Conservation (phyloP, 1,140 invertebrate species). For the Sitobion miscanthi region DNA sequence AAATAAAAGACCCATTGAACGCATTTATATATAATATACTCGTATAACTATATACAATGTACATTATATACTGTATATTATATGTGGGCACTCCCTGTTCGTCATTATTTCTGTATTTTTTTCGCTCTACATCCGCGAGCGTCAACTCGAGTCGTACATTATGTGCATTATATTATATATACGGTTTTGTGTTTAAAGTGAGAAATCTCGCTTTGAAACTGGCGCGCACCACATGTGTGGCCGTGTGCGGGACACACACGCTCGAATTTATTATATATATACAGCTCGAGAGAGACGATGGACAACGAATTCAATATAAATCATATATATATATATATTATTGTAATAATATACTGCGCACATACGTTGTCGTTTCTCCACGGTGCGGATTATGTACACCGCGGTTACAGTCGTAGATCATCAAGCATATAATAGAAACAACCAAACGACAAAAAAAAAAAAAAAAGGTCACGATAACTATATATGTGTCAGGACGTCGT, state of each 20-base stretch:
- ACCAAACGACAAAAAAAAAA: neutral
- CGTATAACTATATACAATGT: neutral
- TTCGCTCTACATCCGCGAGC: neutral
- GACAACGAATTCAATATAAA: neutral
- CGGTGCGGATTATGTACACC: neutral
- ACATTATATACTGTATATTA: no score
- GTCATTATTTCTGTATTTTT: neutral
- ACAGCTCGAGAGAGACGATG: neutral
- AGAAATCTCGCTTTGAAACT: neutral
- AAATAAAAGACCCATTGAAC: neutral
- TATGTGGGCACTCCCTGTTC: neutral
- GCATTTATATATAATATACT: no score
- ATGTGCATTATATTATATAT: neutral
- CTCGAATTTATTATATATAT: neutral
- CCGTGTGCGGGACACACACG: neutral
- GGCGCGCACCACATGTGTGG: neutral
- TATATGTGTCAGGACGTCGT: neutral
- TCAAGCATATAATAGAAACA: neutral
- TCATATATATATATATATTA: neutral
- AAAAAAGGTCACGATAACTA: neutral
- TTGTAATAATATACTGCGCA: conserved; percentile 1
- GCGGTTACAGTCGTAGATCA: conserved; percentile 13
- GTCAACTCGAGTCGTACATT: neutral
- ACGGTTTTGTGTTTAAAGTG: neutral
- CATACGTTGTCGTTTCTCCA: neutral